Conservation (phyloP, 2,888 invertebrate genomes). For the Antheraea assamensis region DNA sequence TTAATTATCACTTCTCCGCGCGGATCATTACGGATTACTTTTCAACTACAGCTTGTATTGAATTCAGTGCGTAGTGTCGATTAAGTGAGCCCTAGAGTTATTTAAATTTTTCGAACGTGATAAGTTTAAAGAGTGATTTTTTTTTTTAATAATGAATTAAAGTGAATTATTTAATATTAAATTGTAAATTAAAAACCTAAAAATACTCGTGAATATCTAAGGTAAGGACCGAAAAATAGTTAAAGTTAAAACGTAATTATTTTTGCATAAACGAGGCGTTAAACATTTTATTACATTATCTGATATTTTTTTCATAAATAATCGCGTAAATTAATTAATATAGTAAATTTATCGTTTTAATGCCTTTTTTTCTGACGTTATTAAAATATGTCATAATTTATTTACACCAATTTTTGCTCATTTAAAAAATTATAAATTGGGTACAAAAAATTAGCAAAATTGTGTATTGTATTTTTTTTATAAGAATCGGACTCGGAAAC, state of each 20-base stretch:
- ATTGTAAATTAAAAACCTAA: neutral
- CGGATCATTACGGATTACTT: neutral
- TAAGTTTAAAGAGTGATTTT: neutral
- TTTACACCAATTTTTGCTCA: neutral
- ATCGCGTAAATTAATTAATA: neutral
- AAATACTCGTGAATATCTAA: neutral
- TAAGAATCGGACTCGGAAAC: neutral
- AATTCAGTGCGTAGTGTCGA: neutral
- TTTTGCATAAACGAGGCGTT: neutral
- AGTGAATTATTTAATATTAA: neutral
- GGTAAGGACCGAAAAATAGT: neutral
- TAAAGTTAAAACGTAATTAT: neutral
- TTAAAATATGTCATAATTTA: neutral
- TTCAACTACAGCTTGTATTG: neutral
- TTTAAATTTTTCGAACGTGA: neutral
- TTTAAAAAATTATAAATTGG: neutral
- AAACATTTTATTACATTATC: neutral
- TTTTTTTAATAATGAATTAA: neutral
- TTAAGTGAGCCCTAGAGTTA: neutral
- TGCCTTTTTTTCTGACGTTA: neutral
- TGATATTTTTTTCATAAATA: neutral
- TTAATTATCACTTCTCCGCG: neutral
- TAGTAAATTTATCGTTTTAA: neutral
- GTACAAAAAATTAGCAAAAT: neutral
- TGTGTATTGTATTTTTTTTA: neutral